Base-by-base conservation (phyloP, 2,113 vertebrate genomes). In the Nothobranchius furzeri region DNA sequence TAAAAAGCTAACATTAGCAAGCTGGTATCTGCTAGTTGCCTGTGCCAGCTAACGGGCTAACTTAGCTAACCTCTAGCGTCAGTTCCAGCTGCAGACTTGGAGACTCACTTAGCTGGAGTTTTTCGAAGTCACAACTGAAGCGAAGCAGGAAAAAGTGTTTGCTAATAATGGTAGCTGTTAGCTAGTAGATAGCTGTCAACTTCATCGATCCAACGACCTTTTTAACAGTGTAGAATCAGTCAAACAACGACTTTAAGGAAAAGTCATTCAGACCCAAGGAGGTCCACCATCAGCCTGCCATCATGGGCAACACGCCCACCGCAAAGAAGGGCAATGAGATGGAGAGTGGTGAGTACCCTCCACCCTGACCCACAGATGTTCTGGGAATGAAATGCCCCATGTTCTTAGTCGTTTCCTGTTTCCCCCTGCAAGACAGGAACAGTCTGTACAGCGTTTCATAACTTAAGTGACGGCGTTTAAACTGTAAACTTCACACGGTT, bases 261-360 rank as follows among this genome's bases (percentile, higher is more conserved):
- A 82, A 80, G 36, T 76, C 58, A 73, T 67, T 63, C 79, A 74
- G 68, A 81, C 75, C 64, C 81, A 58, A 79, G 84, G 82, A 86
- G 84, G 76, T 68, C 83, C 72, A 85, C 81, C 78, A 84, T 81
- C 90, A 89, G 90, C 85, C 87, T 93, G 93, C 94, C 92, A 92
- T 88, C 92, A 95, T 96, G 95, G 95, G 95, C 92, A 96, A 96
- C 95, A 95, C 95, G 92, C 95, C 95, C 92, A 95, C 95, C 86
- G 94, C 95, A 86, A 96, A 95, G 93, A 96, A 95, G 90, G 95
- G 94, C 91, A 95, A 94, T 85, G 95, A 96, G 89, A 93, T 95
- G 90, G 95, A 96, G 88, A 96, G 95, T 48, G 95, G 94, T 95
- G 81, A 94, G 94, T 92, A 78, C 15, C 45, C 40, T 47, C 35